These are phyloP conservation scores for Pseudomyrmex flavicornis DNA, from an alignment of 1,140 invertebrate species.

Conservation along the genomic window DNA sequence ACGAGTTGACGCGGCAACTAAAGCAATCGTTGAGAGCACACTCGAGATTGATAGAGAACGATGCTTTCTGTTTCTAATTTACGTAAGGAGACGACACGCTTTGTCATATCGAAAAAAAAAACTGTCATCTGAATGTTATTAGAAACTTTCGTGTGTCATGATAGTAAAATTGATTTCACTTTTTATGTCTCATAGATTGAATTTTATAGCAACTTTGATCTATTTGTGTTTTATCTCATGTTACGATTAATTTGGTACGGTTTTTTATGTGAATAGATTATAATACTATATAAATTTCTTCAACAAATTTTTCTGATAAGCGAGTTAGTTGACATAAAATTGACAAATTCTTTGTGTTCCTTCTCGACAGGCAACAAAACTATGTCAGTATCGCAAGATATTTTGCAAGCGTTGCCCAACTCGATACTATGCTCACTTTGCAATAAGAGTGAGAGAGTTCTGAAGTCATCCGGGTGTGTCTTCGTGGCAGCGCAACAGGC, in stretches of 20 bases:
- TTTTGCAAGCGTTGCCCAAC: constrained; percentile 45
- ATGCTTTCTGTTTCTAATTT: constrained; percentile 47
- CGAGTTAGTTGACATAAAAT: neutral
- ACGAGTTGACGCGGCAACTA: constrained; percentile 30
- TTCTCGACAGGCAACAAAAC: constrained; percentile 22
- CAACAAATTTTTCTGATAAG: neutral
- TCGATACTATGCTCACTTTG: constrained; percentile 38
- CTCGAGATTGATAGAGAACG: neutral
- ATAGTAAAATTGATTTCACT: no score
- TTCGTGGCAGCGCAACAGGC: constrained; percentile 28
- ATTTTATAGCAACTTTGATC: neutral
- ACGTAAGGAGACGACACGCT: neutral
- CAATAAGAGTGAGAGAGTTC: constrained; percentile 53
- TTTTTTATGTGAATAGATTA: no score
- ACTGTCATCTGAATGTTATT: neutral
- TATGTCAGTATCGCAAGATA: constrained; percentile 3
- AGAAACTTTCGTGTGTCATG: neutral
- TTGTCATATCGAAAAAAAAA: neutral
- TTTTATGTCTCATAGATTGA: neutral
- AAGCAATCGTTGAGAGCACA: constrained; percentile 50
- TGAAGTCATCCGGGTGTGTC: constrained; percentile 55
- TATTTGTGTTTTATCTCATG: no score
- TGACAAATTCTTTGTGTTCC: neutral
- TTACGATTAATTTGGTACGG: no score
- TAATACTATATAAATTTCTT: no score